These are phyloP conservation scores for Scaptomyza caliginosa DNA, from an alignment of 2,888 invertebrate species.

Conservation along the genomic window DNA sequence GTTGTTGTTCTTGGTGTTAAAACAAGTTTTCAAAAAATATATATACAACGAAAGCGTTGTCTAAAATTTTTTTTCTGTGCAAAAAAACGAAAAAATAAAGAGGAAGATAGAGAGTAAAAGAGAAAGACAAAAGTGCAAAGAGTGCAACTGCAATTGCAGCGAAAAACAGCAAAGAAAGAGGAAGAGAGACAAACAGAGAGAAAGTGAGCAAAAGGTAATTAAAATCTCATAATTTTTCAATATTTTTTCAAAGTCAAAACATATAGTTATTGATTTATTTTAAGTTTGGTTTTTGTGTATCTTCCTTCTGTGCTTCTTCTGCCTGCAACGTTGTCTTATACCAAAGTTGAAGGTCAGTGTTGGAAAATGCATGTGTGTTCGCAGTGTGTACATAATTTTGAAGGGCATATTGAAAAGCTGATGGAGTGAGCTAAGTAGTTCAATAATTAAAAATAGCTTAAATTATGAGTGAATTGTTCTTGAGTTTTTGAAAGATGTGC, in stretches of 20 bases:
- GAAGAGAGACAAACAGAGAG: background rate
- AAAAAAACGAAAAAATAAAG: constrained; percentile 1
- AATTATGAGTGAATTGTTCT: background rate
- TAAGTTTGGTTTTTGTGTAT: background rate
- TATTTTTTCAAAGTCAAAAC: background rate
- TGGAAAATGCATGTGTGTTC: constrained; percentile 16
- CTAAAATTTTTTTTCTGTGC: constrained; percentile 10
- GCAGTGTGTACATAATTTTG: background rate
- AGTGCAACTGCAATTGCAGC: constrained; percentile 28
- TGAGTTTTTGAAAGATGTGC: too few relatives aligned
- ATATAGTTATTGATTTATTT: background rate
- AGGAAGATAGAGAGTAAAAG: background rate
- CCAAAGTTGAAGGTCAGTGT: constrained; percentile 40
- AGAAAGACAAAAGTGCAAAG: constrained; percentile 24
- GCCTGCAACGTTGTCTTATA: background rate
- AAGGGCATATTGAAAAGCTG: background rate
- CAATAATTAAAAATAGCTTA: background rate
- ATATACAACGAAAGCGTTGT: constrained; percentile 13
- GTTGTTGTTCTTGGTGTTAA: constrained; percentile 21
- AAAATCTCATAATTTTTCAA: constrained; percentile 10
- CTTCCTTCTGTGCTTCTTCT: background rate
- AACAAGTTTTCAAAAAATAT: background rate
- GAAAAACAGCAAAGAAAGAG: constrained; percentile 21
- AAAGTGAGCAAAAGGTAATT: constrained; percentile 43
- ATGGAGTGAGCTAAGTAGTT: background rate